Evolutionary conservation across 2,888 invertebrate genomes (phyloP).

Genomic region (Zonitis immaculata): DNA sequence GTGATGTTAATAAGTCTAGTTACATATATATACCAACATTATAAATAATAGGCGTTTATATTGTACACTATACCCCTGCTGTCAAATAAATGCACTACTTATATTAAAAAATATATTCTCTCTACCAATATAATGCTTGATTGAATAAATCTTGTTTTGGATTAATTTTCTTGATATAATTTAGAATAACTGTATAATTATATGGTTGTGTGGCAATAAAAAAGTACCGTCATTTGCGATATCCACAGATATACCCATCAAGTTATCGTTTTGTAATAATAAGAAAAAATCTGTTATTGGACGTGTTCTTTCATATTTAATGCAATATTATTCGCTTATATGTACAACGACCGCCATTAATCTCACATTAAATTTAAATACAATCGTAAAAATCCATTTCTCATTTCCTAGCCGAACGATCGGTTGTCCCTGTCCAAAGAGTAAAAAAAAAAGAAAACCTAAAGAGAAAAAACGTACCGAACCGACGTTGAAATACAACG

Average conservation of each 20-base stretch:
- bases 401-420: slow-evolving; percentile 31
- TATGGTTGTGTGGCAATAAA: too few relatives aligned
- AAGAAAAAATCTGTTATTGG: slow-evolving; percentile 11
- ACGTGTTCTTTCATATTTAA: slow-evolving; percentile 28
- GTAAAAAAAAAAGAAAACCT: slow-evolving; percentile 18
- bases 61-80: neutral
- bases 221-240: neutral
- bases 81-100: neutral
- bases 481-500: slow-evolving; percentile 42
- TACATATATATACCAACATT: neutral
- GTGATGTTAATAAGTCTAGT: slow-evolving; percentile 1
- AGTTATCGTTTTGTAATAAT: slow-evolving; percentile 21
- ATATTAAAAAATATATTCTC: too few relatives aligned
- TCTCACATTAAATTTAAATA: slow-evolving; percentile 39
- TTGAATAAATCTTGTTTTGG: too few relatives aligned
- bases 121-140: too few relatives aligned
- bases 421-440: slow-evolving; percentile 10
- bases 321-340: slow-evolving; percentile 23
- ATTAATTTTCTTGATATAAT: too few relatives aligned
- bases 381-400: slow-evolving; percentile 38
- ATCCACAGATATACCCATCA: slow-evolving; percentile 14
- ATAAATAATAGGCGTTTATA: neutral
- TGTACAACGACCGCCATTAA: slow-evolving; percentile 27
- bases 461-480: slow-evolving; percentile 7
- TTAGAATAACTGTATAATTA: too few relatives aligned